A percentile compares a stretch with the other conserved stretches of the same genome.
Conservation (phyloP, 2,797 vertebrate genomes). For the Chaenodraco wilsoni region DNA sequence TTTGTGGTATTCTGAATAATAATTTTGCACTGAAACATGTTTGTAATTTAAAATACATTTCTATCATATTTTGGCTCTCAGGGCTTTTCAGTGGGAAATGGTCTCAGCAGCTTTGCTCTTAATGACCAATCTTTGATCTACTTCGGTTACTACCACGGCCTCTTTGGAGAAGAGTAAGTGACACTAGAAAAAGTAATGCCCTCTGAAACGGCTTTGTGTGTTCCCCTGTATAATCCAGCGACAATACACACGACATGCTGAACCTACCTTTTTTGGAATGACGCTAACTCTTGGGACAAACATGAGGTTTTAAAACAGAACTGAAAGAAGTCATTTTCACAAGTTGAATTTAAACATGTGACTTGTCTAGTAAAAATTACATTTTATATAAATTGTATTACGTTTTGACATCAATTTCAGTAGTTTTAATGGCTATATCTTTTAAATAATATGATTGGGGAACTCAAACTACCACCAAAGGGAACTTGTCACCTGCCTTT, state of each 20-base stretch:
- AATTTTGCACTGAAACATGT: neutral
- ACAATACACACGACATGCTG: neutral
- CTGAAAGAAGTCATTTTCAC: slow-evolving; percentile 2
- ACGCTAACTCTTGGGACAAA: neutral
- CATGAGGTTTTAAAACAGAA: neutral
- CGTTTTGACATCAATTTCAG: no score
- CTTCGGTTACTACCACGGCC: slow-evolving; percentile 85
- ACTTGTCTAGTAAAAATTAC: neutral
- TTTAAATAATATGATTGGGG: no score
- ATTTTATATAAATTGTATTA: no score
- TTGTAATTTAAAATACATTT: neutral
- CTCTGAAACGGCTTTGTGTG: neutral
- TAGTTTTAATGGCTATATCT: no score
- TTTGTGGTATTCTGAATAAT: neutral
- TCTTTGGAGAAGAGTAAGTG: slow-evolving; percentile 85
- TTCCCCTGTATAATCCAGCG: neutral
- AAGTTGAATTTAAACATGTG: neutral
- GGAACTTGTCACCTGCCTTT: no score
- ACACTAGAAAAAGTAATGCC: neutral
- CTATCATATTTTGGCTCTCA: slow-evolving; percentile 41
- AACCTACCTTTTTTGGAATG: no score
- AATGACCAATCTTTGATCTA: slow-evolving; percentile 84
- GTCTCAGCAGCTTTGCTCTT: slow-evolving; percentile 78
- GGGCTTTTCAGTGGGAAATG: slow-evolving; percentile 87
- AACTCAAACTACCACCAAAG: no score